Evolutionary conservation across 1,140 invertebrate genomes (phyloP).

Genomic region (Drosophila repletoides): DNA sequence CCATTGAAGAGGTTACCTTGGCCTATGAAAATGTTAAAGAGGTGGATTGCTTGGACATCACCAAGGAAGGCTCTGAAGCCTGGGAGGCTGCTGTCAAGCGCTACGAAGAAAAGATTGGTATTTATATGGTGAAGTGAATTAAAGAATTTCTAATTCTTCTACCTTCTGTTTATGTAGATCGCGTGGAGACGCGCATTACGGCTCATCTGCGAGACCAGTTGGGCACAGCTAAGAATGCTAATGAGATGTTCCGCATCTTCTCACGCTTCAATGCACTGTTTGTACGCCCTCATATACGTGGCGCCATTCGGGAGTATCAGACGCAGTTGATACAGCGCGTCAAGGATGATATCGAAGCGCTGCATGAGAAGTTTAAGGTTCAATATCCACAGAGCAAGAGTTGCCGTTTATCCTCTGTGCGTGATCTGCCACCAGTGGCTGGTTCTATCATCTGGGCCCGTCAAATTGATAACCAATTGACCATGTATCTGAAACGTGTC

Average conservation of each 20-base stretch:
- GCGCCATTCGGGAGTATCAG: constrained; percentile 99
- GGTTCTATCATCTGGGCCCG: constrained; percentile 99
- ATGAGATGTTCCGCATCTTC: constrained; percentile 99
- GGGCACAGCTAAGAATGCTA: constrained; percentile 98
- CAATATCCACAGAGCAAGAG: constrained; percentile 97
- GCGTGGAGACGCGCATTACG: constrained; percentile 98
- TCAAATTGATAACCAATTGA: constrained; percentile 99
- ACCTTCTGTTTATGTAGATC: constrained; percentile 83
- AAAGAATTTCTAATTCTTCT: background rate
- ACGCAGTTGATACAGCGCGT: constrained; percentile 99
- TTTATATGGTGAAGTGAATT: background rate
- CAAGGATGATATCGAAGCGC: constrained; percentile 98
- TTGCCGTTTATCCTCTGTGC: constrained; percentile 93
- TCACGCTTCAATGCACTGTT: constrained; percentile 99
- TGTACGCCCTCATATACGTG: constrained; percentile 98
- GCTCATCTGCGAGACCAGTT: constrained; percentile 97
- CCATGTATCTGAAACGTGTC: constrained; percentile 96
- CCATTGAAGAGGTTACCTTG: constrained; percentile 95
- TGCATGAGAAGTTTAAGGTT: constrained; percentile 99
- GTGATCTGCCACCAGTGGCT: constrained; percentile 97
- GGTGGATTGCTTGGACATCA: constrained; percentile 98
- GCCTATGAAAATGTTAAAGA: constrained; percentile 99
- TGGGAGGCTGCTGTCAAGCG: constrained; percentile 98
- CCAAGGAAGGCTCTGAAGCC: constrained; percentile 96
- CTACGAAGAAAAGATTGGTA: constrained; percentile 98